Evolutionary conservation across 2,797 vertebrate species (phyloP), one percentile per base, ranked within the genome.

Genomic region (Ispidina lecontei): DNA sequence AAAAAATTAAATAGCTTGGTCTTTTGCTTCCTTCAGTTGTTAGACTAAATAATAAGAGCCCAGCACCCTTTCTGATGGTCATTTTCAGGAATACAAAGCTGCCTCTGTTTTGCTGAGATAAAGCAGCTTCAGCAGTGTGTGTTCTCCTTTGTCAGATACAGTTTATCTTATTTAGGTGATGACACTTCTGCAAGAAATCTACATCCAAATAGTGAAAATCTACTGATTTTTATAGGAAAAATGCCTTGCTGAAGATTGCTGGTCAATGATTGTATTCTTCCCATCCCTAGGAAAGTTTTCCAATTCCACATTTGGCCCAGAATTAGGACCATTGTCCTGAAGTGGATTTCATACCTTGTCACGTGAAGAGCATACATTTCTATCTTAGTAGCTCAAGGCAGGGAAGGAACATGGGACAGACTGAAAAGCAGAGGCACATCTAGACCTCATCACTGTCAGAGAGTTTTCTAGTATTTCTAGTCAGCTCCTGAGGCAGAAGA

Each of bases 41-140:
- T 90, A 94, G 85, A 95, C 81, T 92, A 94, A 97, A 97, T 95
- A 96, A 95, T 96, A 71, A 76, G 37, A 63, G 68, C 90, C 37
- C 31, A 70, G 52, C 65, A 60, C 60, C 43, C 49, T 77, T 95
- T 96, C 93, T 93, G 82, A 75, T 65, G 43, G 31, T 49, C 54
- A 14, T 12, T 82, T 95, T 77, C 64, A 91, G 47, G 31, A 80
- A 74, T 76, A 79, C 71, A 93, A 69, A 86, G 26, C 79, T 76
- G 39, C 21, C n/a, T 25, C 23, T 80, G 35, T 60, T 95, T 73
- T 6, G 35, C 17, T 59, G 62, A 84, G 88, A 88, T 84, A 91
- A 92, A 94, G 21, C 26, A 31, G 9, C 19, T 60, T 70, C 37
- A 54, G 14, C 37, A 67, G 31, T 46, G 10, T 52, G 82, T 62